Evolutionary conservation across 1,140 invertebrate genomes (phyloP).

Genomic region (Drosophila obscura): DNA sequence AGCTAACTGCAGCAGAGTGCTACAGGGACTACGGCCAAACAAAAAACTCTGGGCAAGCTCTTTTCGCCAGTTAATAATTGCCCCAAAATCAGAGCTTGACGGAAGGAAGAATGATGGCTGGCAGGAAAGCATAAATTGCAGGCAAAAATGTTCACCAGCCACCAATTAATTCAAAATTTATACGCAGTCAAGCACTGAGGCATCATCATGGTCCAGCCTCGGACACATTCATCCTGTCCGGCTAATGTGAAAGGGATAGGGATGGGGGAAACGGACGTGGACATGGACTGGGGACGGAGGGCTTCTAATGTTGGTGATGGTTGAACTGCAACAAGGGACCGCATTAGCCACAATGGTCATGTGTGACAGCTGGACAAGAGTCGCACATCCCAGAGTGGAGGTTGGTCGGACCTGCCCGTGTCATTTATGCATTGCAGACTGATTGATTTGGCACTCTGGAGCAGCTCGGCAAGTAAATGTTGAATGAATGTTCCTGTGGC

Average conservation of each 20-base stretch:
- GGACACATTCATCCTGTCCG: conserved; percentile 43
- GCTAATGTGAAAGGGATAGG: conserved; percentile 35
- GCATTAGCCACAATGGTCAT: conserved; percentile 67
- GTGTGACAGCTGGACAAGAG: conserved; percentile 63
- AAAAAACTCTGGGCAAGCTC: too few species aligned
- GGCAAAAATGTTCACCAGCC: conserved; percentile 34
- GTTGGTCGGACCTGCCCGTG: conserved; percentile 32
- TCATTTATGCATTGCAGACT: conserved; percentile 60
- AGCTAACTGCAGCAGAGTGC: too few species aligned
- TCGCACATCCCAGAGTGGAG: conserved; percentile 14
- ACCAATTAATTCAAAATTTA: conserved; percentile 79
- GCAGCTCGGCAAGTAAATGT: conserved; percentile 31
- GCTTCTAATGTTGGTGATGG: conserved; percentile 8
- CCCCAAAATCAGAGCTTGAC: conserved; percentile 29
- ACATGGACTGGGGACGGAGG: not conserved
- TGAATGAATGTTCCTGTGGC: conserved; percentile 33
- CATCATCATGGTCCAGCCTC: conserved; percentile 40
- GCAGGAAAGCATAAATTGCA: conserved; percentile 46
- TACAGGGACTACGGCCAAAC: conserved; percentile 18
- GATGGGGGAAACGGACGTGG: not conserved
- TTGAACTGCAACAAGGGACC: conserved; percentile 38
- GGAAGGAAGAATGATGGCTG: conserved; percentile 24
- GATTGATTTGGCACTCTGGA: conserved; percentile 62
- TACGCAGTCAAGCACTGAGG: conserved; percentile 57
- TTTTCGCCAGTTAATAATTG: conserved; percentile 54